These are phyloP conservation scores for Tenrec ecaudatus DNA, from an alignment of 2,113 vertebrate species.

Conservation along the genomic window DNA sequence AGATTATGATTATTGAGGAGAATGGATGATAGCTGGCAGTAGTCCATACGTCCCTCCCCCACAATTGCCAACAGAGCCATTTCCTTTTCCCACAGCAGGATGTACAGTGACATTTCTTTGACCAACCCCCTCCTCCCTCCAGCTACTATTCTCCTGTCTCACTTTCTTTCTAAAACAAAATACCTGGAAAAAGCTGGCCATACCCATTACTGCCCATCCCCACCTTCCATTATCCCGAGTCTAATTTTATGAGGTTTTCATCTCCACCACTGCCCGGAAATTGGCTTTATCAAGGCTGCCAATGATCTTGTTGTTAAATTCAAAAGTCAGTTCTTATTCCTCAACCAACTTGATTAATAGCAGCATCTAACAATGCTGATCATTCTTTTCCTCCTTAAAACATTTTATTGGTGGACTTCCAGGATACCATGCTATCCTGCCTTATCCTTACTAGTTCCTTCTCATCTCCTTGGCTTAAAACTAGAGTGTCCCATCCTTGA, in stretches of 20 bases:
- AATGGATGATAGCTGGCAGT: not conserved
- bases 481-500: no score
- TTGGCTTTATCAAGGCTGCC: not conserved
- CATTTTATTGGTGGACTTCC: not conserved
- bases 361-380: not conserved
- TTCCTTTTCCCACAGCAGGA: not conserved
- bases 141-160: not conserved
- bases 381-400: not conserved
- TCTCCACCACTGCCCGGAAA: not conserved
- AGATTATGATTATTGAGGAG: not conserved
- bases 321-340: not conserved
- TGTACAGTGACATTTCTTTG: conserved; percentile 22
- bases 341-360: not conserved
- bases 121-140: not conserved
- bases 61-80: not conserved
- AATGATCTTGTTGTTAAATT: not conserved
- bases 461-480: not conserved
- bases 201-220: not conserved
- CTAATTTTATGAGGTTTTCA: not conserved
- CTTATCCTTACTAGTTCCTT: not conserved
- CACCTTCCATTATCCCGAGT: not conserved
- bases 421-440: not conserved
- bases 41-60: not conserved
- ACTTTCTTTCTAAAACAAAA: conserved; percentile 40
- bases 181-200: conserved; percentile 5